Base-by-base conservation (phyloP, 2,113 vertebrate species). In the Azemiops feae region DNA sequence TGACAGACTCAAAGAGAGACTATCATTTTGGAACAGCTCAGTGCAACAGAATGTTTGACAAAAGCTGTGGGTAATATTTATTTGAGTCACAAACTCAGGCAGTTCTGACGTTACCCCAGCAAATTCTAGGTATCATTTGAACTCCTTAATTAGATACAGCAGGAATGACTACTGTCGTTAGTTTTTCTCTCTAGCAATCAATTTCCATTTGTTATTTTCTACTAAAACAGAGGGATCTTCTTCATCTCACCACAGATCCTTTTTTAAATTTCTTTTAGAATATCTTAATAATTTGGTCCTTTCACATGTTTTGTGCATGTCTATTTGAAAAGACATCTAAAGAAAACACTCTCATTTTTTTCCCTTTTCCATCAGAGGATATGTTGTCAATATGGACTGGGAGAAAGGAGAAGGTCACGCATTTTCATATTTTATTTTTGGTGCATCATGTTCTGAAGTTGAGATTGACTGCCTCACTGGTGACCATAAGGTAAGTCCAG, bases 381-480 rank as follows among this genome's bases (percentile, higher is more conserved):
- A 97, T 4, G 97, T 98, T 90, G 92, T 96, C 7, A 93, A 97
- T 91, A 97, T 98, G 96, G 97, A 99, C 96, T 98, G 98, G 98
- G 97, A 98, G 58, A 98, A 97, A 94, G 96, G 98, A 92, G 97
- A 98, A 93, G 98, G 98, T 14, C 96, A 95, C 11, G 97, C 97
- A 0, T 98, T 98, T 27, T 93, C 97, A 0, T 99, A 98, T 96
- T 99, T 97, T 64, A 96, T 97, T 0, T 98, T 96, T 1, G 98
- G 97, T 8, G 98, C 93, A 8, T 97, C 97, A 45, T 99, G 98
- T 97, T 97, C 98, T 5, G 98, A 99, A 95, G 98, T 98, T 95
- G 99, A 99, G 96, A 97, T 98, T 90, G 98, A 99, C 96, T 98
- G 98, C 91, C 97, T 99, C 91, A 98, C 98, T 0, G 98, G 98